Conservation (phyloP, 2,113 vertebrate genomes). For the Thinocorus orbignyianus region DNA sequence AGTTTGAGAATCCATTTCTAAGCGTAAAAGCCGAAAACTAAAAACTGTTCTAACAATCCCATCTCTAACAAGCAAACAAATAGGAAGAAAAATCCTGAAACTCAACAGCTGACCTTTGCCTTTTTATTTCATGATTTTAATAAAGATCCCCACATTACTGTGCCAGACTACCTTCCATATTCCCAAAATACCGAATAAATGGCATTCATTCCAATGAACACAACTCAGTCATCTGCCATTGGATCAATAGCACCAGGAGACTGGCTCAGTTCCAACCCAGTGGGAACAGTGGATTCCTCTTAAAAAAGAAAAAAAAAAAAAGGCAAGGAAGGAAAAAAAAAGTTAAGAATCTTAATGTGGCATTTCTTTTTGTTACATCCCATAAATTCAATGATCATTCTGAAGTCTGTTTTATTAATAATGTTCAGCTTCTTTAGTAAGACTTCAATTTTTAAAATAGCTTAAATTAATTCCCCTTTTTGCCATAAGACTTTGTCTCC, state of each 20-base stretch:
- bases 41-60: neutral
- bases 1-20: neutral
- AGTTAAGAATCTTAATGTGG: neutral
- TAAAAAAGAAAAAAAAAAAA: neutral
- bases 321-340: neutral
- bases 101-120: neutral
- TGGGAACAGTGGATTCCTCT: neutral
- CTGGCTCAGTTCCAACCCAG: neutral
- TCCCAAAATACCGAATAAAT: neutral
- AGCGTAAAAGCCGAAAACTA: neutral
- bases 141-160: neutral
- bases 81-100: neutral
- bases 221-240: neutral
- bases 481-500: neutral
- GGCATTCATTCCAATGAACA: neutral
- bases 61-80: neutral
- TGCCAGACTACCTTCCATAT: neutral
- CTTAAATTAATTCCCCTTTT: conserved; percentile 3
- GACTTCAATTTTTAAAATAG: neutral
- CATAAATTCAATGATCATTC: neutral
- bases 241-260: neutral
- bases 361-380: neutral
- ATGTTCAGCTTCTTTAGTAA: neutral
- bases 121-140: neutral
- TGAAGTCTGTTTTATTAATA: neutral